Base-by-base conservation (phyloP, 2,113 vertebrate genomes). In the Macroglossus sobrinus region DNA sequence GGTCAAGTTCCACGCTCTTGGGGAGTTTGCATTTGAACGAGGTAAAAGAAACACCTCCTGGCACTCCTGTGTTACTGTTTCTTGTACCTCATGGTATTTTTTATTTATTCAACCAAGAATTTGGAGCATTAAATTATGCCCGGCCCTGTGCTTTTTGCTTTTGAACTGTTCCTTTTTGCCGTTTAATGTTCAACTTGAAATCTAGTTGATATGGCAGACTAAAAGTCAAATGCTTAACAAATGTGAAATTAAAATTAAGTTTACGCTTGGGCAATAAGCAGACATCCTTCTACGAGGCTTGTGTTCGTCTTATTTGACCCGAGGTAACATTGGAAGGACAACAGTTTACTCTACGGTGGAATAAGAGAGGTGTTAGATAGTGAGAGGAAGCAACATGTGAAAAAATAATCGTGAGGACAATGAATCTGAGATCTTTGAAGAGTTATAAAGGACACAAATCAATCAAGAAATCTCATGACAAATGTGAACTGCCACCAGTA, bases 401-500 rank as follows among this genome's bases (percentile, higher is more conserved):
- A 61, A 47, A 66, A 78, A 71, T 21, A 19, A 8, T 10, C 55
- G 14, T 45, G 45, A 15, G 45, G 30, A 19, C 9, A 57, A 13
- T 55, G 14, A 43, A 10, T 55, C 28, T 55, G 35, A 69, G 35
- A 57, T 18, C 59, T 35, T 55, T 21, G 59, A 84, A 35, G 35
- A 47, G 45, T 0, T 43, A 66, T 15, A 13, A 85, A 84, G 38
- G 7, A 24, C 59, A 57, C 28, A 55, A 64, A 59, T 35, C 7
- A 50, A 63, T 35, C 38, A 30, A 45, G 14, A 14, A 76, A 3
- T 76, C 7, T 16, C 16, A 22, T 22, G 68, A 66, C 1, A 21
- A 15, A 0, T 10, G 1, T 16, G 6, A 50, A 2, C 63, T 72
- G 35, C 3, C 12, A 22, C 12, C 26, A 43, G 0, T 12, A 3